Evolutionary conservation across 2,888 invertebrate species (phyloP).

Genomic region (Nesidiocoris tenuis): DNA sequence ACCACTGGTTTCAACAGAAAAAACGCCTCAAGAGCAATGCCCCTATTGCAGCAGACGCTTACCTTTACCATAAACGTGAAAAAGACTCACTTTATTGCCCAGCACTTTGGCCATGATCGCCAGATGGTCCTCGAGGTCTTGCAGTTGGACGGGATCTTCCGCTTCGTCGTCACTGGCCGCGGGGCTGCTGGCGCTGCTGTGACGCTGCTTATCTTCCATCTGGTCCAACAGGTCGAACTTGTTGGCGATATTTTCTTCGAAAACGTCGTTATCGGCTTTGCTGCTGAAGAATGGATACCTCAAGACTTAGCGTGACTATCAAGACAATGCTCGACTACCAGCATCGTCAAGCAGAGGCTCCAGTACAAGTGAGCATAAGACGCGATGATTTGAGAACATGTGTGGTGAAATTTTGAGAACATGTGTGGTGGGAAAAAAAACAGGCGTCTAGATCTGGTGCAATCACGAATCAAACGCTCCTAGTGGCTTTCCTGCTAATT

Average conservation of each 20-base stretch:
- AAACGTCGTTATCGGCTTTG: conserved; percentile 38
- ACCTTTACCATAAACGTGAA: too few relatives aligned
- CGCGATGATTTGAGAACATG: too few relatives aligned
- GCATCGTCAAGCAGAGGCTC: too few relatives aligned
- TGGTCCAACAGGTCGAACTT: conserved; percentile 49
- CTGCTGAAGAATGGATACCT: neutral
- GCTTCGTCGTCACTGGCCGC: conserved; percentile 8
- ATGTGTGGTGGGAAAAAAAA: too few relatives aligned
- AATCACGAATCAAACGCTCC: neutral
- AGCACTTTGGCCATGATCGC: conserved; percentile 53
- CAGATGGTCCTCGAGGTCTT: conserved; percentile 35
- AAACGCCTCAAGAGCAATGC: too few relatives aligned
- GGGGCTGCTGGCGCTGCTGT: neutral
- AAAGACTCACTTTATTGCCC: conserved; percentile 41
- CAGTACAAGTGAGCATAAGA: too few relatives aligned
- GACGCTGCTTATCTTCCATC: conserved; percentile 28
- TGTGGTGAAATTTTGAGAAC: too few relatives aligned
- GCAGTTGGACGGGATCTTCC: neutral
- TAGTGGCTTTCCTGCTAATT: too few relatives aligned
- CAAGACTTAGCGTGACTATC: too few relatives aligned
- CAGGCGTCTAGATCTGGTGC: neutral
- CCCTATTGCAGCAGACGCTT: too few relatives aligned
- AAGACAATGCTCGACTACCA: too few relatives aligned
- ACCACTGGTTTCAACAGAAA: too few relatives aligned
- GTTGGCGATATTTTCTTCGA: conserved; percentile 49